Evolutionary conservation across 2,113 vertebrate species (phyloP).

Genomic region (Forbesichthys papilliferus): DNA sequence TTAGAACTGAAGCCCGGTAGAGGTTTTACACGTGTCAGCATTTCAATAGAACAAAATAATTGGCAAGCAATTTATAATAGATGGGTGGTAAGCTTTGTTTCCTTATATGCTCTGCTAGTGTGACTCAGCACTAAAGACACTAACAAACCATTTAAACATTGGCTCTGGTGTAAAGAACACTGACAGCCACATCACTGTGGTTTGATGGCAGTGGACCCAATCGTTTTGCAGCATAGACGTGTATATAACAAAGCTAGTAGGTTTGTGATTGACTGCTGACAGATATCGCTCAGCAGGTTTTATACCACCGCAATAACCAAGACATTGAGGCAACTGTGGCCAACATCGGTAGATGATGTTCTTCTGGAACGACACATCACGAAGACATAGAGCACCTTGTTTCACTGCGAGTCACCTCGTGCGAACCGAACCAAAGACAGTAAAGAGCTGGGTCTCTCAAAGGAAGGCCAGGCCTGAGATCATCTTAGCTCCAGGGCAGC

Average conservation of each 20-base stretch:
- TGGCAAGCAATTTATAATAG: too few species aligned
- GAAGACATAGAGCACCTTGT: neutral
- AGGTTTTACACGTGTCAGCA: too few species aligned
- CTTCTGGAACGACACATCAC: neutral
- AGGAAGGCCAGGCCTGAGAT: neutral
- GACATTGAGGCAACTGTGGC: neutral
- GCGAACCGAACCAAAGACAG: neutral
- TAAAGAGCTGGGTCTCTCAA: neutral
- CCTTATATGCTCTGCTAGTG: too few species aligned
- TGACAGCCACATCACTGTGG: too few species aligned
- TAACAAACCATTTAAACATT: too few species aligned
- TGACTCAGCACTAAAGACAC: too few species aligned
- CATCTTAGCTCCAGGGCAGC: neutral
- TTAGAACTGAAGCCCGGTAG: too few species aligned
- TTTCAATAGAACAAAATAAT: too few species aligned
- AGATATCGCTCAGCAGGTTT: neutral
- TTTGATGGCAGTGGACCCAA: neutral
- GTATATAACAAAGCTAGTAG: neutral
- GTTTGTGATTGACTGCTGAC: neutral
- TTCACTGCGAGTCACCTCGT: neutral
- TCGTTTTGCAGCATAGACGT: neutral
- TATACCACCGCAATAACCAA: neutral
- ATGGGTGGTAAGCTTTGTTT: too few species aligned
- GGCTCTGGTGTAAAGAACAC: too few species aligned
- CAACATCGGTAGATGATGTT: neutral